Evolutionary conservation across 1,140 invertebrate species (phyloP), one percentile per base, ranked within the genome.

Genomic region (Drosophila truncata): DNA sequence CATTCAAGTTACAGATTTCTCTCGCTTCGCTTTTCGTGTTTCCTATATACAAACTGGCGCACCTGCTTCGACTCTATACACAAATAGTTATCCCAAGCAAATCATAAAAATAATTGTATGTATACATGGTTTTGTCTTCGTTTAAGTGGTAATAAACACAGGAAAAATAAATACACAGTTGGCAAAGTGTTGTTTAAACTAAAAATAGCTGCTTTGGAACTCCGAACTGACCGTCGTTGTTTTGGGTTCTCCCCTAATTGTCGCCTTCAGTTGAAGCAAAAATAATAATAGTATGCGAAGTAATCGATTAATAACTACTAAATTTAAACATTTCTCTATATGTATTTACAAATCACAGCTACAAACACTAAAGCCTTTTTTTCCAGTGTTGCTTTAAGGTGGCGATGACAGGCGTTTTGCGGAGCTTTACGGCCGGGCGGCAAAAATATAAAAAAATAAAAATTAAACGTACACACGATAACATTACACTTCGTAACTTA

Each of bases 261-360:
- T 46, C 65, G 42, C 27, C 42, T 49, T 41, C 23, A 13, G 11
- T 57, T 52, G 18, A 66, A 59, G 55, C 54, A 81, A 82, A 86
- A 86, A 75, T 66, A 76, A 79, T 58, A 80, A 71, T 65, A 73
- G 78, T 78, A 79, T 50, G 73, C 82, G 69, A 79, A 78, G 77
- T 80, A 63, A 81, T 69, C 27, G 47, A 69, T 61, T 78, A 81
- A 72, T 88, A 88, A 66, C 78, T 90, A 90, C 74, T 90, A 90
- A 90, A 82, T 85, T 82, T 88, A 85, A 90, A 88, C 82, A 82
- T 90, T 81, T 82, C 61, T 82, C 78, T 88, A 85, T 73, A 85
- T 76, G 47, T 90, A 91, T 90, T 66, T 91, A 90, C 85, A 90
- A 90, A 90, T 90, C 86, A 90, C 86, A 90, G 85, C 85, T 90